Evolutionary conservation across 2,888 invertebrate species (phyloP), one percentile per base, ranked within the genome.

Genomic region (Palloptera scutellata): DNA sequence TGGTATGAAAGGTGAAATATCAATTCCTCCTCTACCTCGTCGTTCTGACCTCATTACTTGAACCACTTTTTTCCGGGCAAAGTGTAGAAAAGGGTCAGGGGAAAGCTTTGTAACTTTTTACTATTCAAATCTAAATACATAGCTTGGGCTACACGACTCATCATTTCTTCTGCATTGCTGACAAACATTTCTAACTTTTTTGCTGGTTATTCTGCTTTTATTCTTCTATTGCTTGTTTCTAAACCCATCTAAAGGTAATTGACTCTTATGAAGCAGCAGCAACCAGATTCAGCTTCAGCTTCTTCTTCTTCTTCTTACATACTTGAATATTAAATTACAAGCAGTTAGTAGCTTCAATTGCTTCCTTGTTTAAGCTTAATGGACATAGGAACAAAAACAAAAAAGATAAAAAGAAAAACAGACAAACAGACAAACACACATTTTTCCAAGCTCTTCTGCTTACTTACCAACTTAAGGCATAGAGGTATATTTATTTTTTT

Each of bases 181-280:
- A 1, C 15, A 13, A 48, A 15, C 15, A 4, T 48, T 48, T 48
- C 51, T 15, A 48, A 48, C n/a, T 48, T n/a, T 8, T 15, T 48
- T 48, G 51, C 15, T n/a, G 2, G 4, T 48, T 48, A 4, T 48
- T 48, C 15, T 5, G 2, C 6, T 4, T 30, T 30, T 30, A 30
- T 30, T 2, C 30, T 30, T 30, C 30, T 30, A n/a, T n/a, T n/a
- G n/a, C n/a, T n/a, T n/a, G n/a, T 15, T 30, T 57, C 6, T 30
- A 11, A 41, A 42, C 8, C 42, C n/a, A 41, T n/a, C 51, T 48
- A 17, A 19, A 59, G 59, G 59, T 59, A 59, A 43, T 59, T 59
- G 59, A 59, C 59, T 59, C n/a, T 59, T 59, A 11, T 19, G 41
- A n/a, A 15, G 15, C 17, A 60, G 15, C 17, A 60, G 2, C 30